Conservation (phyloP, 2,888 invertebrate species). For the Scotopteryx bipunctaria region DNA sequence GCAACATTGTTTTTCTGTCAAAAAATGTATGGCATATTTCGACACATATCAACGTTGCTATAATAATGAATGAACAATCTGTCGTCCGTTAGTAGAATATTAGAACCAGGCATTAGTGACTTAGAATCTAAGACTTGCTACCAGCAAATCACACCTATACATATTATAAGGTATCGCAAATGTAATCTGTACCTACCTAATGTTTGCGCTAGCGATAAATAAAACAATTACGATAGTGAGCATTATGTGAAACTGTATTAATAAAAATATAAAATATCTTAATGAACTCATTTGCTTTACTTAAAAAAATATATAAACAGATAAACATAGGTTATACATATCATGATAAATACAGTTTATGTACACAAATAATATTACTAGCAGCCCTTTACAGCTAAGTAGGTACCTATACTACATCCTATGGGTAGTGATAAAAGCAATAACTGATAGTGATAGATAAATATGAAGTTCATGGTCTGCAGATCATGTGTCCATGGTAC, state of each 20-base stretch:
- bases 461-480: slow-evolving; percentile 18
- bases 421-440: slow-evolving; percentile 25
- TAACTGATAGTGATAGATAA: slow-evolving; percentile 24
- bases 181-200: not conserved
- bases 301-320: slow-evolving; percentile 23
- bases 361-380: slow-evolving; percentile 12
- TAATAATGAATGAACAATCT: too few relatives aligned
- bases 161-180: not conserved
- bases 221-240: slow-evolving; percentile 12
- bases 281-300: slow-evolving; percentile 20
- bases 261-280: slow-evolving; percentile 26
- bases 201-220: slow-evolving; percentile 10
- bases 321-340: slow-evolving; percentile 22
- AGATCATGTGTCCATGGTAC: slow-evolving; percentile 26
- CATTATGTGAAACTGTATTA: slow-evolving; percentile 29
- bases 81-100: too few relatives aligned
- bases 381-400: slow-evolving; percentile 19
- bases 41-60: too few relatives aligned
- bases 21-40: too few relatives aligned
- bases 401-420: slow-evolving; percentile 6
- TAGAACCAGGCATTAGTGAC: too few relatives aligned
- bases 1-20: too few relatives aligned
- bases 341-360: slow-evolving; percentile 18
- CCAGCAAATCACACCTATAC: too few relatives aligned
- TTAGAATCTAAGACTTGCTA: too few relatives aligned